These are phyloP conservation scores for Varroa destructor DNA, from an alignment of 1,140 invertebrate genomes.

Conservation along the genomic window DNA sequence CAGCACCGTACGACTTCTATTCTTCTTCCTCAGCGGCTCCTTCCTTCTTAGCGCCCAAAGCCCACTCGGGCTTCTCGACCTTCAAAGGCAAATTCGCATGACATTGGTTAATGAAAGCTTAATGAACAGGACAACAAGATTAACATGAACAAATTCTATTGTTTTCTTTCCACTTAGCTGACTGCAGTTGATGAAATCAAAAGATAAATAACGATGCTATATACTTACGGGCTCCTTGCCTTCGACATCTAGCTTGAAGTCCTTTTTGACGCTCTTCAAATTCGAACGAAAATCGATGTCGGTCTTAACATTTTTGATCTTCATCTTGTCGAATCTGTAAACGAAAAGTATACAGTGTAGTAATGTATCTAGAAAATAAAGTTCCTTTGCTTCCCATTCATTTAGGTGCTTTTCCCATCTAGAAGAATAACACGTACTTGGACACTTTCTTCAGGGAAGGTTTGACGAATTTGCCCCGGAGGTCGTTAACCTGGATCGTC, in stretches of 20 bases:
- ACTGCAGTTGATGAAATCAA: no score
- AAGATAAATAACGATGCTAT: no score
- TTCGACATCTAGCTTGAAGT: not conserved
- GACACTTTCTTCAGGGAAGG: conserved; percentile 98
- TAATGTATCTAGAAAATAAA: no score
- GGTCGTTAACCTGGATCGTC: conserved; percentile 98
- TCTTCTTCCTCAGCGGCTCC: conserved; percentile 12
- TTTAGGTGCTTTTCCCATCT: no score
- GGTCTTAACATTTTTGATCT: conserved; percentile 60
- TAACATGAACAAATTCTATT: no score
- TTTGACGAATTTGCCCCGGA: conserved; percentile 99
- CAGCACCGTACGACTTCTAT: not conserved
- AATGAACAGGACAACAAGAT: no score
- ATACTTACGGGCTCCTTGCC: conserved; percentile 15
- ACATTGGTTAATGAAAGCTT: no score
- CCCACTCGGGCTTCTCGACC: no score
- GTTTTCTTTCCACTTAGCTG: no score
- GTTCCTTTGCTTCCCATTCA: no score
- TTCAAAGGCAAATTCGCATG: no score
- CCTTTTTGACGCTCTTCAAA: conserved; percentile 65
- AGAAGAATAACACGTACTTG: conserved; percentile 59
- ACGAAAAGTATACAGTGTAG: no score
- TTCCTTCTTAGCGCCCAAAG: conserved; percentile 15
- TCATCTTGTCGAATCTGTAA: conserved; percentile 36
- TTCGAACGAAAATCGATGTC: conserved; percentile 99